phyloP scores from a whole-genome alignment of 2,113 vertebrate species.

The Aphyosemion australe region DNA sequence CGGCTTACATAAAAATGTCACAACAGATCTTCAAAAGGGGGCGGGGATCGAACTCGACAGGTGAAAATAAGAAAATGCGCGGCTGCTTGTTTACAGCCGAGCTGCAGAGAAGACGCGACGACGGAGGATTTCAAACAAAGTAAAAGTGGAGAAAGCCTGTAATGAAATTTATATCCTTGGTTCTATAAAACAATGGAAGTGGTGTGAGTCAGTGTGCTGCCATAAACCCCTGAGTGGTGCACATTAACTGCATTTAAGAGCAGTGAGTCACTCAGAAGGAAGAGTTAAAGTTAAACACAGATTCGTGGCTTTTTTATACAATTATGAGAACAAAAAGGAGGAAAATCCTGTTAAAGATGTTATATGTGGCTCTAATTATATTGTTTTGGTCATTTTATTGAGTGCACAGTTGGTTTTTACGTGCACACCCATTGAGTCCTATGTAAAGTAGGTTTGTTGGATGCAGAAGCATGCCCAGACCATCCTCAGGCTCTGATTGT shows the following conservation, averaged over 20 bases:
- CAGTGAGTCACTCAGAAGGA: slow-evolving; percentile 21
- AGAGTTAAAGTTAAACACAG: slow-evolving; percentile 17
- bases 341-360: slow-evolving; percentile 3
- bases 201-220: slow-evolving; percentile 26
- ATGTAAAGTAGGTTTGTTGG: slow-evolving; percentile 47
- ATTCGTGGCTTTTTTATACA: slow-evolving; percentile 37
- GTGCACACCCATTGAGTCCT: not conserved
- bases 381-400: slow-evolving; percentile 38
- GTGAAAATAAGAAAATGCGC: slow-evolving; percentile 4
- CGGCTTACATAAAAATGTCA: slow-evolving; percentile 35
- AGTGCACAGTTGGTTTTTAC: slow-evolving; percentile 4
- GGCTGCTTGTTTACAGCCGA: slow-evolving; percentile 1
- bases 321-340: not conserved
- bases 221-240: slow-evolving; percentile 36
- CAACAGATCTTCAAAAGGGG: slow-evolving; percentile 20
- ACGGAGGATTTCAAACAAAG: slow-evolving; percentile 28
- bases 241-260: slow-evolving; percentile 40
- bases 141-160: slow-evolving; percentile 20
- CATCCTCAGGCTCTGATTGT: slow-evolving; percentile 57
- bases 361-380: not conserved
- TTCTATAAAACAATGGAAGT: slow-evolving; percentile 38
- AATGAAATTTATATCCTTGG: slow-evolving; percentile 44
- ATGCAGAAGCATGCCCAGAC: slow-evolving; percentile 69
- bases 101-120: slow-evolving; percentile 1
- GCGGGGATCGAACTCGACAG: slow-evolving; percentile 3